Percentiles rank a stretch among this genome's conserved stretches.
Conservation (phyloP, 2,888 invertebrate genomes). For the Myopa tessellatipennis region DNA sequence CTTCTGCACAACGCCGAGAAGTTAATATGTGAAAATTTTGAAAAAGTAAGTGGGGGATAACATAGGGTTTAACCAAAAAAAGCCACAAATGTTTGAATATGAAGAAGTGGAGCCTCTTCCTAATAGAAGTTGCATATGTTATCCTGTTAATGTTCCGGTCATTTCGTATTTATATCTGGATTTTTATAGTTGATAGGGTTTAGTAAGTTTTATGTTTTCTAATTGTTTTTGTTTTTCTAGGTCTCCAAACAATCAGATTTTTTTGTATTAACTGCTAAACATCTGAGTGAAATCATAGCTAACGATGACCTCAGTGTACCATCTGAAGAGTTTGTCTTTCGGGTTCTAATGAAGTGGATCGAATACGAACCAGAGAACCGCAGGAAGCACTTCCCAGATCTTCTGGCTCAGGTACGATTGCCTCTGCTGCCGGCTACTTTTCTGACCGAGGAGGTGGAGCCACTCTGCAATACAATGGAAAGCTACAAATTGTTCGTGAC, state of each 20-base stretch:
- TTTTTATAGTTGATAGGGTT: too few species aligned
- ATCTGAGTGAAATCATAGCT: background rate
- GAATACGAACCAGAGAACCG: background rate
- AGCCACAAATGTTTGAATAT: too few species aligned
- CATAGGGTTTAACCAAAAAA: too few species aligned
- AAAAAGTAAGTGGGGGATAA: background rate
- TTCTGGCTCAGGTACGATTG: background rate
- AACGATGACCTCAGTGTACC: background rate
- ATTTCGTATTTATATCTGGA: too few species aligned
- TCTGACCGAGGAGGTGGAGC: background rate
- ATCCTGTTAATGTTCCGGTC: too few species aligned
- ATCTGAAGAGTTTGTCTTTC: slow-evolving; percentile 3
- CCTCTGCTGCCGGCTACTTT: background rate
- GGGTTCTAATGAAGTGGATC: background rate
- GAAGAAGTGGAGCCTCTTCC: too few species aligned
- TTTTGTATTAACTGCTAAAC: background rate
- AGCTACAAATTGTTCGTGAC: background rate
- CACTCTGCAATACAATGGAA: background rate
- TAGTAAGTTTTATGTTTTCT: too few species aligned
- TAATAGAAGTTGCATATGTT: too few species aligned
- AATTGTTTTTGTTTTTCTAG: background rate
- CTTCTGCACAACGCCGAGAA: background rate
- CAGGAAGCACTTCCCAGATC: background rate
- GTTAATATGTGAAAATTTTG: background rate
- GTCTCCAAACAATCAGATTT: background rate